These are phyloP conservation scores for Parasteatoda lunata DNA, from an alignment of 2,888 invertebrate genomes.

Conservation along the genomic window DNA sequence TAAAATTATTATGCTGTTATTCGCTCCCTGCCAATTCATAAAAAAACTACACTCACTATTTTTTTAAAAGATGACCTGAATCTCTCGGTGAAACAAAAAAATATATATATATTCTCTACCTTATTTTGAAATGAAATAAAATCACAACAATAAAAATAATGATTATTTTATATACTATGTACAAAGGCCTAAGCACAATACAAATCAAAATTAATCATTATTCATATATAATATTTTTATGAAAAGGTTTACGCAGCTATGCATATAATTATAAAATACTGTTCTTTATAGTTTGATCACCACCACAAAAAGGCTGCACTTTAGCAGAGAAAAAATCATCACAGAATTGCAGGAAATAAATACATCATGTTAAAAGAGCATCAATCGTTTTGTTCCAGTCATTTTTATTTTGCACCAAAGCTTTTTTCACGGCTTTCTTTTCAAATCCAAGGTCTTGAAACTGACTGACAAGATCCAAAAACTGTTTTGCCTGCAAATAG, in stretches of 20 bases:
- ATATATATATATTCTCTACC: too few relatives aligned
- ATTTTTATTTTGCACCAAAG: slow-evolving; percentile 84
- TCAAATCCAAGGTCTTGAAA: slow-evolving; percentile 88
- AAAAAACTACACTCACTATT: too few relatives aligned
- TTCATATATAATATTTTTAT: slow-evolving; percentile 45
- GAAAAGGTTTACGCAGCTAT: slow-evolving; percentile 20
- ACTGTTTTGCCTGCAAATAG: slow-evolving; percentile 73
- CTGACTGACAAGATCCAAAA: slow-evolving; percentile 79
- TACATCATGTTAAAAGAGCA: slow-evolving; percentile 68
- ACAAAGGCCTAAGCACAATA: slow-evolving; percentile 47
- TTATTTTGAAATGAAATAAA: too few relatives aligned
- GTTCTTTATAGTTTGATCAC: background rate
- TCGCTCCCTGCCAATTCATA: too few relatives aligned
- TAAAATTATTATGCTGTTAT: too few relatives aligned
- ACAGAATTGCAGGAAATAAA: slow-evolving; percentile 16
- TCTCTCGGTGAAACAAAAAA: too few relatives aligned
- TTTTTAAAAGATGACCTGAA: too few relatives aligned
- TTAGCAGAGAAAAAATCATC: background rate
- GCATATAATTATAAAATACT: slow-evolving; percentile 4
- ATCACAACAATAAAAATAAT: too few relatives aligned
- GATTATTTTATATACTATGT: slow-evolving; percentile 41
- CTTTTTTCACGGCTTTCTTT: slow-evolving; percentile 83
- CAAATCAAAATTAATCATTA: slow-evolving; percentile 46
- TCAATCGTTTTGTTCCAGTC: slow-evolving; percentile 90
- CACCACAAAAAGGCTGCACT: background rate